Evolutionary conservation across 1,140 invertebrate genomes (phyloP).

Genomic region (Drosophila pruinosa): DNA sequence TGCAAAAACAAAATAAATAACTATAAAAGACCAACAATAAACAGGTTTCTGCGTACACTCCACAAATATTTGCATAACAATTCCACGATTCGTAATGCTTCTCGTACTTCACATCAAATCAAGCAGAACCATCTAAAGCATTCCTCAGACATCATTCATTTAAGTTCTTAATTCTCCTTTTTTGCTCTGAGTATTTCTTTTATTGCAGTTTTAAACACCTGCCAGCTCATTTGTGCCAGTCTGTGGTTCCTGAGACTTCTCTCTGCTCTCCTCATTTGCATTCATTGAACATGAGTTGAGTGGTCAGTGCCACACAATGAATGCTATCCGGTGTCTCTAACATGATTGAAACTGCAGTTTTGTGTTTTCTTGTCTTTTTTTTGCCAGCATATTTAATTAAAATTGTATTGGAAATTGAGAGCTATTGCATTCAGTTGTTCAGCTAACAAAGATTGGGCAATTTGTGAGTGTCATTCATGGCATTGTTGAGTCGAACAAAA

Average conservation of each 20-base stretch:
- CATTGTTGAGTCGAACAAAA: slow-evolving; percentile 1
- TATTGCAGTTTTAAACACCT: slow-evolving; percentile 17
- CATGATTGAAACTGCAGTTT: not conserved
- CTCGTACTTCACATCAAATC: slow-evolving; percentile 61
- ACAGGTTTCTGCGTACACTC: slow-evolving; percentile 45
- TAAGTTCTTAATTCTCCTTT: slow-evolving; percentile 33
- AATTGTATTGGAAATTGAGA: not conserved
- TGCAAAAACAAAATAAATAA: slow-evolving; percentile 15
- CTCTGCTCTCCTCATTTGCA: slow-evolving; percentile 11
- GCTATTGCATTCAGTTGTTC: not conserved
- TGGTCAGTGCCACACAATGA: not conserved
- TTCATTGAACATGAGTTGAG: not conserved
- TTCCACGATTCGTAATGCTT: slow-evolving; percentile 15
- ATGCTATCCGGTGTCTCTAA: not conserved
- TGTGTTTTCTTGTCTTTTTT: no score
- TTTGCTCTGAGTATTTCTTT: not conserved
- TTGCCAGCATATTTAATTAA: not conserved
- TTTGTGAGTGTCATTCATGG: slow-evolving; percentile 2
- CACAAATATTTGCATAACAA: slow-evolving; percentile 43
- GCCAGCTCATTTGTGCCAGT: slow-evolving; percentile 6
- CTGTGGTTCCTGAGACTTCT: slow-evolving; percentile 2
- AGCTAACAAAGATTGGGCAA: not conserved
- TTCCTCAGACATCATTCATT: slow-evolving; percentile 36
- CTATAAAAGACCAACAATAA: slow-evolving; percentile 10
- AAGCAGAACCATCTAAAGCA: slow-evolving; percentile 58